Percentiles rank a stretch among this genome's conserved stretches.
Conservation (phyloP, 2,888 invertebrate genomes). For the Epistrophe eligans region DNA sequence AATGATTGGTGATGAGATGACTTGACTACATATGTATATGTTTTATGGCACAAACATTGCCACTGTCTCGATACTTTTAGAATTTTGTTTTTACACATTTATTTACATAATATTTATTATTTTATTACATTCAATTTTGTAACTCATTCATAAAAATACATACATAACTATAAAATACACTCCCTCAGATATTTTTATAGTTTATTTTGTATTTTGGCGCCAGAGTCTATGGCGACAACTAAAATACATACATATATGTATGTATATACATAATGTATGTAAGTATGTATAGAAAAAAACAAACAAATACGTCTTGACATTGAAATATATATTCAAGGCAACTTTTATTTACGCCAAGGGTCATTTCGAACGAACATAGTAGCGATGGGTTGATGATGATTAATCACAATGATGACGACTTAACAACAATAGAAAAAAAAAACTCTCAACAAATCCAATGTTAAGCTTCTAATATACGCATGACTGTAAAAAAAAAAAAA, state of each 20-base stretch:
- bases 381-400: slow-evolving; percentile 27
- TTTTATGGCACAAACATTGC: background rate
- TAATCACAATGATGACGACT: slow-evolving; percentile 33
- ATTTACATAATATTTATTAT: background rate
- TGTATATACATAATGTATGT: too few relatives aligned
- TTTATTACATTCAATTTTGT: slow-evolving; percentile 5
- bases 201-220: slow-evolving; percentile 29
- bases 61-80: background rate
- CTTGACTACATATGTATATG: too few relatives aligned
- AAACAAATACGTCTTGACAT: slow-evolving; percentile 48
- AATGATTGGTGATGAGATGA: background rate
- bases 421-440: slow-evolving; percentile 5
- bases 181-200: slow-evolving; percentile 1
- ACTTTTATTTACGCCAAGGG: slow-evolving; percentile 55
- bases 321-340: slow-evolving; percentile 59
- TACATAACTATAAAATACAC: background rate
- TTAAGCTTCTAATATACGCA: background rate
- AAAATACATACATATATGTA: background rate
- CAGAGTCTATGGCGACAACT: slow-evolving; percentile 2
- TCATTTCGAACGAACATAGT: slow-evolving; percentile 32
- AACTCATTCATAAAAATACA: slow-evolving; percentile 13
- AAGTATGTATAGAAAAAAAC: slow-evolving; percentile 1
- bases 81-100: background rate
- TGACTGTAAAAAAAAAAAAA: slow-evolving; percentile 4
- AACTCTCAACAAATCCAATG: slow-evolving; percentile 1